These are phyloP conservation scores for Cinclus cinclus DNA, from an alignment of 2,113 vertebrate species.

Conservation along the genomic window DNA sequence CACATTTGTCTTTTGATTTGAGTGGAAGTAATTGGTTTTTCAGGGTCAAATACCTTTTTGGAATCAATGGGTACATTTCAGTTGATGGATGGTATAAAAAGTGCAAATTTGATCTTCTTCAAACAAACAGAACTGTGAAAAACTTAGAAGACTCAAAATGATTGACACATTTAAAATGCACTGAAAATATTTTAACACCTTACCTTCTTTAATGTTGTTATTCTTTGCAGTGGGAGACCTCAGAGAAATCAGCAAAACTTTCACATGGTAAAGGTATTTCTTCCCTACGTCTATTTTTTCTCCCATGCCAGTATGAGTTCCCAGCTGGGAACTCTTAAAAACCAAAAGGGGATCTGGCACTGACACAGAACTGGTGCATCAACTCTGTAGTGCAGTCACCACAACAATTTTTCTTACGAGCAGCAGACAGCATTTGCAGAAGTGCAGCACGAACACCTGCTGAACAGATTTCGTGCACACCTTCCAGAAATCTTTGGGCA, in stretches of 20 bases:
- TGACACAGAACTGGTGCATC: not conserved
- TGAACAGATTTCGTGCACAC: not conserved
- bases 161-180: constrained; percentile 48
- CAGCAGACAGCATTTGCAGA: not conserved
- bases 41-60: constrained; percentile 57
- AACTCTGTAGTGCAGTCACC: not conserved
- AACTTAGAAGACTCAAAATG: constrained; percentile 41
- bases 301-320: not conserved
- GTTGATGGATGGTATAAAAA: constrained; percentile 61
- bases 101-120: constrained; percentile 61
- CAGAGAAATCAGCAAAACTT: not conserved
- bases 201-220: constrained; percentile 10
- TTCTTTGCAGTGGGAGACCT: not conserved
- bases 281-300: not conserved
- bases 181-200: constrained; percentile 30
- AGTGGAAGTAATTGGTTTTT: constrained; percentile 66
- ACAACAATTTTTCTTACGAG: not conserved
- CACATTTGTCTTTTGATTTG: constrained; percentile 61
- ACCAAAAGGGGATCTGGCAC: not conserved
- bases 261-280: not conserved
- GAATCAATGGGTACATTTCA: constrained; percentile 52
- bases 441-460: not conserved
- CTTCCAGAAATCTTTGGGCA: not conserved
- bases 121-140: constrained; percentile 54
- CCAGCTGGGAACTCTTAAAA: not conserved